Evolutionary conservation across 2,797 vertebrate genomes (phyloP).

Genomic region (Saxicola maurus): DNA sequence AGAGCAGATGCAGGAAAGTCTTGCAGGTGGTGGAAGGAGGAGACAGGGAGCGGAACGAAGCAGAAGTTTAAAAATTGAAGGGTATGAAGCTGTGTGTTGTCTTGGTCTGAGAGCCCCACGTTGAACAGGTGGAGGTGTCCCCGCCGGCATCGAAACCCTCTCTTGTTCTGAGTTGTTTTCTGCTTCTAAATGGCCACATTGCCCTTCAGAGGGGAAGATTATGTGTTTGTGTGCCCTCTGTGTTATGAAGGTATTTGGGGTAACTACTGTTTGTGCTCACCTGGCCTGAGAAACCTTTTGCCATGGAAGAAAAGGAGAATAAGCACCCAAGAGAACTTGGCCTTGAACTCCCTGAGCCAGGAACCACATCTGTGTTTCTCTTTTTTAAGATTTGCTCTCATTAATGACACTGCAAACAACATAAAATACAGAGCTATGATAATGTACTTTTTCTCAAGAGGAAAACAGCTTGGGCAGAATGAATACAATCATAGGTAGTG

Average conservation of each 20-base stretch:
- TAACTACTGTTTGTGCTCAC: neutral
- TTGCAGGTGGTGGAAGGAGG: neutral
- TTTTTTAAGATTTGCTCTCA: neutral
- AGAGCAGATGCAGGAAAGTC: rapidly evolving
- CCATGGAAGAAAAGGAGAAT: rapidly evolving
- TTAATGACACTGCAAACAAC: neutral
- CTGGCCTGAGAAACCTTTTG: neutral
- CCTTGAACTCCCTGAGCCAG: neutral
- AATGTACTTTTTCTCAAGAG: neutral
- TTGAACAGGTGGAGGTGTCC: neutral
- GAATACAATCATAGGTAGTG: rapidly evolving
- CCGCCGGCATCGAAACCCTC: rapidly evolving
- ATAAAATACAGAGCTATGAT: neutral
- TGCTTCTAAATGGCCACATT: rapidly evolving
- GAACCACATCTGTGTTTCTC: neutral
- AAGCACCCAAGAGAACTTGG: neutral
- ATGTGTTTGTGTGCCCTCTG: rapidly evolving
- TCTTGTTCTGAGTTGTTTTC: neutral
- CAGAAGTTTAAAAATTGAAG: neutral
- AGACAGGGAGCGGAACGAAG: rapidly evolving
- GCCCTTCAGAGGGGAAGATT: neutral
- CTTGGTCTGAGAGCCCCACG: rapidly evolving
- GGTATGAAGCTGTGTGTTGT: rapidly evolving
- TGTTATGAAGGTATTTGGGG: neutral
- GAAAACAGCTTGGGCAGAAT: neutral